phyloP scores from a whole-genome alignment of 2,888 invertebrate genomes.

The Amblyjoppa fuscipennis region DNA sequence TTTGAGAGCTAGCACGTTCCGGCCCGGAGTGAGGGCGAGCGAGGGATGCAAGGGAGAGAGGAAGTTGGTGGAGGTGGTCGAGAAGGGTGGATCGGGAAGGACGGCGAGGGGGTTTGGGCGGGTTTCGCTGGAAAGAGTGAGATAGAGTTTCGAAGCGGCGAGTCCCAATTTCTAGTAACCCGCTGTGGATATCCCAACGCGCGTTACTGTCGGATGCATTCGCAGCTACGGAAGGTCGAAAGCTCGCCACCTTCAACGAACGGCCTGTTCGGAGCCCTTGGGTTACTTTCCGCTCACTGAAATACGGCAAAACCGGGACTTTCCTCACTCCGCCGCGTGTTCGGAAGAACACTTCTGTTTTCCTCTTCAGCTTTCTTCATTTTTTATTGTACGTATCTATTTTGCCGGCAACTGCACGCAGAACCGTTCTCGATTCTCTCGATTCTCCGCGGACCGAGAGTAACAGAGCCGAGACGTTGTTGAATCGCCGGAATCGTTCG shows the following conservation, averaged over 20 bases:
- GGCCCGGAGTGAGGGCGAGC: slow-evolving; percentile 52
- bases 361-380: slow-evolving; percentile 28
- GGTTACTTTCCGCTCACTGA: slow-evolving; percentile 57
- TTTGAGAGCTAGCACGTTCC: slow-evolving; percentile 73
- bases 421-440: slow-evolving; percentile 5
- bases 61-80: slow-evolving; percentile 60
- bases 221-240: slow-evolving; percentile 66
- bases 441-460: no score
- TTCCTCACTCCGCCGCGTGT: slow-evolving; percentile 9
- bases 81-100: slow-evolving; percentile 54
- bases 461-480: slow-evolving; percentile 15
- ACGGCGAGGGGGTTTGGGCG: slow-evolving; percentile 54
- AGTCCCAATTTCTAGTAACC: slow-evolving; percentile 76
- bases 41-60: slow-evolving; percentile 64
- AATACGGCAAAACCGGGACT: slow-evolving; percentile 55
- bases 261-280: slow-evolving; percentile 48
- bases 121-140: slow-evolving; percentile 65
- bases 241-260: slow-evolving; percentile 31
- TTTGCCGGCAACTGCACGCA: slow-evolving; percentile 40
- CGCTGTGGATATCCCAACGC: slow-evolving; percentile 50
- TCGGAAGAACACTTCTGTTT: slow-evolving; percentile 20
- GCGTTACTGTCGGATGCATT: slow-evolving; percentile 78
- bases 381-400: slow-evolving; percentile 31
- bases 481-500: slow-evolving; percentile 48
- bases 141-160: slow-evolving; percentile 69